phyloP scores from a whole-genome alignment of 2,797 vertebrate species.

The Pachyuromys duprasi region DNA sequence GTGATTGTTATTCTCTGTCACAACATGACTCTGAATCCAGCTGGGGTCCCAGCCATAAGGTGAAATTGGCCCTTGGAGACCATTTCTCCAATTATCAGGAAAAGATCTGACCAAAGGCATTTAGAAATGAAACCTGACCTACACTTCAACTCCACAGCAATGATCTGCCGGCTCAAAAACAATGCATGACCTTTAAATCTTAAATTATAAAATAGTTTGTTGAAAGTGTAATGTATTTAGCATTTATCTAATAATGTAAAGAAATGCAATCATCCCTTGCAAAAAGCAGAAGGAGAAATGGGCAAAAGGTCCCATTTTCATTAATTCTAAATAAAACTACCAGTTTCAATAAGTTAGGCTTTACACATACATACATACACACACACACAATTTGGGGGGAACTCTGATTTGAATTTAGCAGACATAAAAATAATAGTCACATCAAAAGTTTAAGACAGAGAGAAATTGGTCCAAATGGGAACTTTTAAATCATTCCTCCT shows the following conservation, averaged over 20 bases:
- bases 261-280: constrained; percentile 88
- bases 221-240: constrained; percentile 93
- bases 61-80: constrained; percentile 83
- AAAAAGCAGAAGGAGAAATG: constrained; percentile 87
- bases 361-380: neutral
- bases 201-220: constrained; percentile 92
- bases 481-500: neutral
- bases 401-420: constrained; percentile 66
- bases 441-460: neutral
- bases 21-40: constrained; percentile 31
- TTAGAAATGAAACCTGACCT: constrained; percentile 89
- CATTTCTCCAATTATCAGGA: constrained; percentile 86
- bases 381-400: constrained; percentile 71
- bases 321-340: constrained; percentile 86
- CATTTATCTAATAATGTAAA: constrained; percentile 90
- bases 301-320: constrained; percentile 85
- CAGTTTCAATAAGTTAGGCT: constrained; percentile 50
- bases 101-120: constrained; percentile 87
- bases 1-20: neutral
- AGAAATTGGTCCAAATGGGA: neutral
- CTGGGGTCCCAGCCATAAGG: constrained; percentile 71
- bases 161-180: constrained; percentile 86
- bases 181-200: constrained; percentile 91
- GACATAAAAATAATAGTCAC: constrained; percentile 37
- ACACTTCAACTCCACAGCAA: constrained; percentile 88